Evolutionary conservation across 2,888 invertebrate species (phyloP), one percentile per base, ranked within the genome.

Genomic region (Cosmia trapezina): DNA sequence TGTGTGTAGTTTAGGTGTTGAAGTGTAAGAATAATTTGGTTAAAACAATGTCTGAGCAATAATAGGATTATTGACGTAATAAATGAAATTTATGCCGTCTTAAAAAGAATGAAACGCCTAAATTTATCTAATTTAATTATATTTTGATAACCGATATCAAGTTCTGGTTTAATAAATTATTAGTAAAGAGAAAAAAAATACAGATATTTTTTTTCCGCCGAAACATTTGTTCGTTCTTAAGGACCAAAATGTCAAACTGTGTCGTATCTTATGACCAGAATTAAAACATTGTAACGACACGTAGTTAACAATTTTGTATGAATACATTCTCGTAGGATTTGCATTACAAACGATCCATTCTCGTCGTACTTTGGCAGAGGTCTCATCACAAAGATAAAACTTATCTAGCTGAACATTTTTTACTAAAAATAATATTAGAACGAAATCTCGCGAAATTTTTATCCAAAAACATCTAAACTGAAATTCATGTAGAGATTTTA

Each of bases 101-200:
- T 73, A 51, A 70, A 66, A 53, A 4, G 7, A 37, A 51, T 61
- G 51, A 63, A 47, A 70, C 19, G 63, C 22, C 56, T 51, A 41
- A 59, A 57, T 54, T 22, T 51, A 59, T 76, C 57, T 69, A 70
- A 81, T 80, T 76, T 61, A 70, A 81, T 81, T 68, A 64, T 65
- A 43, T 60, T 60, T 59, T 63, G 47, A 51, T 62, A 76, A 2
- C 43, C 49, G 14, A 63, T 69, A 67, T 57, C 59, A 49, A 61
- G 14, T 63, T 53, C 60, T 53, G 37, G 5, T 43, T 70, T 63
- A 67, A 28, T 67, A 56, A 67, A 74, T 60, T n/a, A 41, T 45
- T 33, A 57, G n/a, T 51, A 51, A 1, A 41, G 5, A 7, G 45
- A 28, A 28, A 64, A 37, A 53, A 9, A n/a, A 9, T 33, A 1